Evolutionary conservation across 2,113 vertebrate species (phyloP).

Genomic region (Strix aluco): DNA sequence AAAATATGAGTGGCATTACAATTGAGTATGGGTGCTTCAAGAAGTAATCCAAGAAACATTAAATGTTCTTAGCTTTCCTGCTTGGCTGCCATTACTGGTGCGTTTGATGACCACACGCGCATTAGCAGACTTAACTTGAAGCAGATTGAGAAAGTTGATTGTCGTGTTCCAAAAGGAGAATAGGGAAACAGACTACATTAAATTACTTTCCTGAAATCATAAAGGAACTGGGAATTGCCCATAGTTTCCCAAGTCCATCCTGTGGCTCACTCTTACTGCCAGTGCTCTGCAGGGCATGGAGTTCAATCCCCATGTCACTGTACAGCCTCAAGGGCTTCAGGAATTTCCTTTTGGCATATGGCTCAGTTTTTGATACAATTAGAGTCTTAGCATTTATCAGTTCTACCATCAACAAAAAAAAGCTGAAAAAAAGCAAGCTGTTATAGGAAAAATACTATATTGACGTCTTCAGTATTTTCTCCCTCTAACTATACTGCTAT

Average conservation of each 20-base stretch:
- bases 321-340: background rate
- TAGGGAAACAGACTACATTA: background rate
- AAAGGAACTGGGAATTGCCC: background rate
- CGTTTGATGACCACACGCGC: accelerated
- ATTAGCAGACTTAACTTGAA: background rate
- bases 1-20: background rate
- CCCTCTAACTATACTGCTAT: background rate
- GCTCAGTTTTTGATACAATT: background rate
- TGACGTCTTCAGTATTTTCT: background rate
- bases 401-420: background rate
- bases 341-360: background rate
- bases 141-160: background rate
- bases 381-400: background rate
- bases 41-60: background rate
- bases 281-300: background rate
- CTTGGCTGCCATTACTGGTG: background rate
- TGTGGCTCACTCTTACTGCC: background rate
- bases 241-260: background rate
- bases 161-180: background rate
- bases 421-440: background rate
- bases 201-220: background rate
- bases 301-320: background rate
- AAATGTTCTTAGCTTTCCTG: background rate
- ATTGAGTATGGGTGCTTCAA: background rate
- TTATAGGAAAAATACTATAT: background rate